These are phyloP conservation scores for Dicrurus megarhynchus DNA, from an alignment of 2,113 vertebrate species.

Conservation along the genomic window DNA sequence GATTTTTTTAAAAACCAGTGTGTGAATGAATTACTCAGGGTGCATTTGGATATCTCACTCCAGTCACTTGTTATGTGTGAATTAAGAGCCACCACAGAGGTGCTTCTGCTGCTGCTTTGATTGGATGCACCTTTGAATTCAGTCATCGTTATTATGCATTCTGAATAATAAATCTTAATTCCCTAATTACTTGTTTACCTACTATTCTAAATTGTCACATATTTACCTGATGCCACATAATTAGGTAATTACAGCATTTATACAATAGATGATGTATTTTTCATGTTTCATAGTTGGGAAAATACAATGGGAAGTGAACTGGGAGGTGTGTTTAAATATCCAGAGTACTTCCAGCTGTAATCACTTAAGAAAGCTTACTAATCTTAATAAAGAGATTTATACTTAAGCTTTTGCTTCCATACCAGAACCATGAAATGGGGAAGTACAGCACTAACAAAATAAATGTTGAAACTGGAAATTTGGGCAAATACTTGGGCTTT, in stretches of 20 bases:
- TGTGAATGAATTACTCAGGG: background rate
- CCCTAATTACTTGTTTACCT: slow-evolving; percentile 68
- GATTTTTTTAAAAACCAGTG: background rate
- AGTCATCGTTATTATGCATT: slow-evolving; percentile 19
- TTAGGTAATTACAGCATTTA: slow-evolving; percentile 64
- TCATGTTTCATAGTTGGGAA: slow-evolving; percentile 6
- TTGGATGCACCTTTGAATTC: slow-evolving; percentile 21
- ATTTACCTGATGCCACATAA: slow-evolving; percentile 51
- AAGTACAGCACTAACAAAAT: background rate
- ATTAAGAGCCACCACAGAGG: background rate
- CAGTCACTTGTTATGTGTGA: background rate
- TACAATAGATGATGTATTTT: slow-evolving; percentile 54
- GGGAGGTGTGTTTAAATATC: background rate
- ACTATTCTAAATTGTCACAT: slow-evolving; percentile 53
- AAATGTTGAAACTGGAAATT: background rate
- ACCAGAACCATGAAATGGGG: background rate
- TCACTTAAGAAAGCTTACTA: background rate
- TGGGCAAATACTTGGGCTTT: background rate
- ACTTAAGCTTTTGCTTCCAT: background rate
- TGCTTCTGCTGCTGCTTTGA: background rate
- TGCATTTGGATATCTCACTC: background rate
- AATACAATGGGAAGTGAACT: background rate
- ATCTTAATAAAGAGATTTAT: background rate
- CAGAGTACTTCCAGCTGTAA: background rate
- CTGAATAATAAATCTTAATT: slow-evolving; percentile 70